phyloP scores from a whole-genome alignment of 2,113 vertebrate genomes.

The Narcine bancroftii region DNA sequence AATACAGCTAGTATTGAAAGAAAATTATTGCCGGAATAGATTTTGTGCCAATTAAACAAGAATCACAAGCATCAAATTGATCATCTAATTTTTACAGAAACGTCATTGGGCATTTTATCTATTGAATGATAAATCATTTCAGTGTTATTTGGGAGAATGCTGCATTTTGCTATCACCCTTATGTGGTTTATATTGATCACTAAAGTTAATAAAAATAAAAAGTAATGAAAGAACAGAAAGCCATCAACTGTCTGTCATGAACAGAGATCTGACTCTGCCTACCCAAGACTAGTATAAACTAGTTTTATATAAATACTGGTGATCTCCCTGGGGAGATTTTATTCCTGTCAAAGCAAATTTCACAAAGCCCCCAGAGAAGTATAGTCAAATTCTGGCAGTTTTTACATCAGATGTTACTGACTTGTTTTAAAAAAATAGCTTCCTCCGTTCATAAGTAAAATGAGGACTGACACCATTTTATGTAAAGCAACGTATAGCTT shows the following conservation, averaged over 20 bases:
- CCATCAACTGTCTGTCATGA: neutral
- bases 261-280: neutral
- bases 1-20: neutral
- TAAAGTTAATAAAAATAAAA: slow-evolving; percentile 1
- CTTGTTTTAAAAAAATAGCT: neutral
- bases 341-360: neutral
- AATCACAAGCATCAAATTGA: neutral
- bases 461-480: neutral
- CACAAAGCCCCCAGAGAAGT: neutral
- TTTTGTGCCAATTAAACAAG: neutral
- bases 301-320: neutral
- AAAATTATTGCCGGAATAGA: neutral
- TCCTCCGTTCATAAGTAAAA: neutral
- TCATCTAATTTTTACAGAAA: neutral
- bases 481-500: neutral
- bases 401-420: neutral
- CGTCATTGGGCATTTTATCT: neutral
- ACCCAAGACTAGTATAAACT: neutral
- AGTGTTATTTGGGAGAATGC: neutral
- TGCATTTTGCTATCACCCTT: neutral
- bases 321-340: neutral
- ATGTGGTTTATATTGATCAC: slow-evolving; percentile 23
- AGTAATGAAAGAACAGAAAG: neutral
- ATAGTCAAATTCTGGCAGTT: neutral
- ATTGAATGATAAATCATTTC: slow-evolving; percentile 26